A percentile compares a stretch with the other conserved stretches of the same genome.
phyloP scores from a whole-genome alignment of 2,797 vertebrate species.

The Podarcis lilfordi region DNA sequence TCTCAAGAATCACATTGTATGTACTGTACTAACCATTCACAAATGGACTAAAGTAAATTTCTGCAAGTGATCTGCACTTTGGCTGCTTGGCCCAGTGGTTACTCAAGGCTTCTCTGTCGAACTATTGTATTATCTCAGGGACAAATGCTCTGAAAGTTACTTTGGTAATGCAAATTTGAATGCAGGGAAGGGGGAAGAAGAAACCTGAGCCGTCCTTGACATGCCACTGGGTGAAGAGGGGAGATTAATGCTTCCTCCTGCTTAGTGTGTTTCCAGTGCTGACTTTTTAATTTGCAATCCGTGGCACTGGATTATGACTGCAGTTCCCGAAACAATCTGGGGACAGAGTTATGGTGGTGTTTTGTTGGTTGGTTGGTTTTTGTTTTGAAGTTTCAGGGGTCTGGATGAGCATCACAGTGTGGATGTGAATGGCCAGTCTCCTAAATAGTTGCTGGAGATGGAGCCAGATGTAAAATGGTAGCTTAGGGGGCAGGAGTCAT shows the following conservation, averaged over 20 bases:
- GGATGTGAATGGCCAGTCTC: neutral
- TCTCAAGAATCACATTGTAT: constrained; percentile 15
- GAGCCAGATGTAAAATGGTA: too few species aligned
- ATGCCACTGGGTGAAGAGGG: too few species aligned
- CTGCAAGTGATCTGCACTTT: neutral
- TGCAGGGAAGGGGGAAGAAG: neutral
- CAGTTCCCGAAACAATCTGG: too few species aligned
- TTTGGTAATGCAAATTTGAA: neutral
- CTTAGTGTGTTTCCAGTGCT: too few species aligned
- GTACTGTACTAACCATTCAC: constrained; percentile 1
- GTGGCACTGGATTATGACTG: too few species aligned
- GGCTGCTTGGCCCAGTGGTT: neutral
- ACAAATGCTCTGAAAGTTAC: neutral
- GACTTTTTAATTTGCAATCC: too few species aligned
- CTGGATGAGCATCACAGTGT: neutral
- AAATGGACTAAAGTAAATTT: neutral
- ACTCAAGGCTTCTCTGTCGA: neutral
- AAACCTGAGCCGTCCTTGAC: neutral
- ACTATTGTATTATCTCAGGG: neutral
- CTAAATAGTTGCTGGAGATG: too few species aligned
- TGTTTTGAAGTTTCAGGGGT: neutral
- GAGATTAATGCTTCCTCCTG: too few species aligned
- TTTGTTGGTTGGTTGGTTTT: neutral
- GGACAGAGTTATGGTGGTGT: too few species aligned
- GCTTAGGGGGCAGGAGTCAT: too few species aligned